Evolutionary conservation across 2,888 invertebrate genomes (phyloP).

Genomic region (Pandemis cinnamomeana): DNA sequence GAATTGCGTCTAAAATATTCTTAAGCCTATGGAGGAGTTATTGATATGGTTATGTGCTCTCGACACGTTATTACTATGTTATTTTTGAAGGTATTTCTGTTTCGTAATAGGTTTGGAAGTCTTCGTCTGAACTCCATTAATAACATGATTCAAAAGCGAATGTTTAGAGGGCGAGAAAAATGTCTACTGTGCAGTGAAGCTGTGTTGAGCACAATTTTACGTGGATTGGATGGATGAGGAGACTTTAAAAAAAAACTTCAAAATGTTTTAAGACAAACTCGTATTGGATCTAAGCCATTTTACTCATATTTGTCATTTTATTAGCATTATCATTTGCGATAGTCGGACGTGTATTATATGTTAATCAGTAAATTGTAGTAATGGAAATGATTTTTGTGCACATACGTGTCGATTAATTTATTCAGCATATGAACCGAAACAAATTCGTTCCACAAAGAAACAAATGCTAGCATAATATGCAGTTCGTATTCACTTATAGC

Average conservation of each 20-base stretch:
- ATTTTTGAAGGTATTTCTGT: constrained; percentile 37
- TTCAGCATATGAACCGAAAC: constrained; percentile 2
- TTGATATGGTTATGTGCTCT: constrained; percentile 42
- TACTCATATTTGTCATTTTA: too few species aligned
- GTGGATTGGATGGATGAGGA: neutral
- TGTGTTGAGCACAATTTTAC: neutral
- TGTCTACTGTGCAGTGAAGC: neutral
- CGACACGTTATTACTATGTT: constrained; percentile 36
- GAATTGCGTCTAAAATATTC: constrained; percentile 48
- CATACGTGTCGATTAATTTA: neutral
- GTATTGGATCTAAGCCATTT: too few species aligned
- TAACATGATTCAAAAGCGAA: constrained; percentile 7
- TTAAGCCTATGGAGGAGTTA: constrained; percentile 44
- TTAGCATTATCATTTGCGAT: too few species aligned
- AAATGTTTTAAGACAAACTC: neutral
- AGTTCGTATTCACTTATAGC: constrained; percentile 12
- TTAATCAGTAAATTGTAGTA: too few species aligned
- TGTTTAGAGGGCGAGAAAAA: neutral
- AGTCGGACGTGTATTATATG: too few species aligned
- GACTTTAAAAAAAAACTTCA: too few species aligned
- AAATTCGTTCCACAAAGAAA: neutral
- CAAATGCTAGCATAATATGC: constrained; percentile 11
- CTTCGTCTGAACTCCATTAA: constrained; percentile 8
- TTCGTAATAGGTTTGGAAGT: constrained; percentile 29
- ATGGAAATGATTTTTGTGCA: neutral